These are phyloP conservation scores for Nemoura dubitans DNA, from an alignment of 2,888 invertebrate genomes.

Conservation along the genomic window DNA sequence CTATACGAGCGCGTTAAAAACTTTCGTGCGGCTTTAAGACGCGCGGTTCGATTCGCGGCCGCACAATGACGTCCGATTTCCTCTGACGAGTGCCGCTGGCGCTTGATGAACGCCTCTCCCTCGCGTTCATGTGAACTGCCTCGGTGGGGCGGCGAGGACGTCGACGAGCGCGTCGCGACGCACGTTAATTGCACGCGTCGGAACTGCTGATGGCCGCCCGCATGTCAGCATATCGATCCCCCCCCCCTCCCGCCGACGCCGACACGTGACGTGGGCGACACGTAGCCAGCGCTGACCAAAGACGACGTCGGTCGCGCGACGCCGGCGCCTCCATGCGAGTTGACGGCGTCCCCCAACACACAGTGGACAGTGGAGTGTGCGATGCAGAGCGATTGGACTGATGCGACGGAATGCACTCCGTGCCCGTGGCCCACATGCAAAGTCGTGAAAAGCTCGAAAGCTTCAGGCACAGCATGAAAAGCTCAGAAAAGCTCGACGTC, in stretches of 20 bases:
- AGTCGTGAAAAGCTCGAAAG: too few relatives aligned
- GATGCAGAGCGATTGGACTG: too few relatives aligned
- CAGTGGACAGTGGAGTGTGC: not conserved
- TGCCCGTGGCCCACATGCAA: too few relatives aligned
- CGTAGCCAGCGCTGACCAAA: slow-evolving; percentile 40
- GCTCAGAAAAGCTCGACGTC: too few relatives aligned
- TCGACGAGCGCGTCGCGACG: slow-evolving; percentile 35
- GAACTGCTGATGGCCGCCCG: slow-evolving; percentile 44
- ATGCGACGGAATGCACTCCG: too few relatives aligned
- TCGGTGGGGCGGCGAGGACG: not conserved
- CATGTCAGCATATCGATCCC: slow-evolving; percentile 49
- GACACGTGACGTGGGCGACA: slow-evolving; percentile 41
- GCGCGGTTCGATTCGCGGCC: not conserved
- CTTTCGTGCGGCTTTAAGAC: not conserved
- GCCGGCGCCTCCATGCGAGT: too few relatives aligned
- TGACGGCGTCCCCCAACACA: too few relatives aligned
- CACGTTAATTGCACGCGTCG: not conserved
- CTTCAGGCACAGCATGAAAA: too few relatives aligned
- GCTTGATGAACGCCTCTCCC: not conserved
- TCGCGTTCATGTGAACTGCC: not conserved
- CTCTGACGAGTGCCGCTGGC: not conserved
- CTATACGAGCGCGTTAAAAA: not conserved
- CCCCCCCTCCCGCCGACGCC: slow-evolving; percentile 47
- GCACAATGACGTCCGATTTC: slow-evolving; percentile 5
- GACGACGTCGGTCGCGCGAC: slow-evolving; percentile 3